Base-by-base conservation (phyloP, 1,140 invertebrate genomes). In the Nixonia krombeini region DNA sequence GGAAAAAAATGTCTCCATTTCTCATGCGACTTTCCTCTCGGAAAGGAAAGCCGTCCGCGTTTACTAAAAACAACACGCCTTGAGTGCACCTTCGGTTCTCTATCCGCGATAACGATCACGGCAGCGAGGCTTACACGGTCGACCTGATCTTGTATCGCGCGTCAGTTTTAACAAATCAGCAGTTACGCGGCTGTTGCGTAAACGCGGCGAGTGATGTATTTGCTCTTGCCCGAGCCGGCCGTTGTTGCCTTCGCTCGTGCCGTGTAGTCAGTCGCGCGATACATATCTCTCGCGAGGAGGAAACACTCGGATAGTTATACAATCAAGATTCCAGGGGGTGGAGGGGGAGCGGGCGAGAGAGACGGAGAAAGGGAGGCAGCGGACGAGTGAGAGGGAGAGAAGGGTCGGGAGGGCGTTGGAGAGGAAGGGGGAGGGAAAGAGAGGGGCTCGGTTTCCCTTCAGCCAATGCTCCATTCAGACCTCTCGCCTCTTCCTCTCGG, bases 231-330 rank as follows among this genome's bases (percentile, higher is more conserved):
- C n/a, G n/a, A n/a, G n/a, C n/a, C n/a, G n/a, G 52, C 55, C 40
- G 41, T 63, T 17, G 65, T 51, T 37, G 17, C 49, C 29, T 31
- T 31, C 29, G 29, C 12, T 40, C 7, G n/a, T n/a, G 9, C 9
- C 33, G 33, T n/a, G 7, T 6, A n/a, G 7, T 7, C 26, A 8
- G 28, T 12, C 15, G 35, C 35, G 28, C 51, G 57, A 69, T 69
- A 66, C 61, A 46, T 53, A 55, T 55, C 40, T 56, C 47, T 64
- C n/a, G 45, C 49, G 23, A 61, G 51, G 9, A n/a, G 70, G 47
- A 70, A 72, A 70, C 55, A 38, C 29, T 70, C 66, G 57, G 7
- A n/a, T 68, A 73, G 68, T 73, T 72, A 61, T 59, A 68, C 69
- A 70, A 75, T 75, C 65, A 61, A 55, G 56, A 67, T 67, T 62